These are phyloP conservation scores for Riparia riparia DNA, from an alignment of 2,113 vertebrate species.

Conservation along the genomic window DNA sequence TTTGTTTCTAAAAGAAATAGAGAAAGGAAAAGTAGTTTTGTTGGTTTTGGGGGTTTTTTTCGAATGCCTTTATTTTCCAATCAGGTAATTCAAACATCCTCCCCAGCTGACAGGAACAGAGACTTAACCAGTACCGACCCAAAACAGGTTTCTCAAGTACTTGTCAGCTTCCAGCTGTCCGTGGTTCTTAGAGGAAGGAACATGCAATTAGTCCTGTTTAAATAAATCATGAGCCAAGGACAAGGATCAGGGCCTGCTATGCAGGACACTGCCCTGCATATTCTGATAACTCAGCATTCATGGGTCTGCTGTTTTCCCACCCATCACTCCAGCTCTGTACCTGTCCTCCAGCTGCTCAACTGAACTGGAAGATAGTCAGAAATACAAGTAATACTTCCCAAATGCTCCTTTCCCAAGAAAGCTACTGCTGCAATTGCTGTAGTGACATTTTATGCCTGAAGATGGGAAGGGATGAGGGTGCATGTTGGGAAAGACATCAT, in stretches of 20 bases:
- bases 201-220: neutral
- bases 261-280: neutral
- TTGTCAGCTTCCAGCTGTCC: neutral
- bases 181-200: neutral
- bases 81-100: constrained; percentile 72
- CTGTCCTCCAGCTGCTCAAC: constrained; percentile 14
- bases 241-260: neutral
- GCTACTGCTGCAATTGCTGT: neutral
- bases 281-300: neutral
- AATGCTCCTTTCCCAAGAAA: neutral
- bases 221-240: neutral
- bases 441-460: neutral
- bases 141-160: neutral
- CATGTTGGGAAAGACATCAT: neutral
- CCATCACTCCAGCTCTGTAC: neutral
- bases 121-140: constrained; percentile 41
- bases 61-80: constrained; percentile 29
- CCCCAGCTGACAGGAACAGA: constrained; percentile 46
- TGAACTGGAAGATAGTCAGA: neutral
- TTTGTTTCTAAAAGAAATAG: constrained; percentile 52
- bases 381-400: neutral
- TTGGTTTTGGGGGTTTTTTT: neutral
- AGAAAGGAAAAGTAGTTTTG: neutral
- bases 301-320: neutral
- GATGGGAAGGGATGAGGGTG: neutral